Evolutionary conservation across 2,113 vertebrate species (phyloP).

Genomic region (Benthochromis sp.): DNA sequence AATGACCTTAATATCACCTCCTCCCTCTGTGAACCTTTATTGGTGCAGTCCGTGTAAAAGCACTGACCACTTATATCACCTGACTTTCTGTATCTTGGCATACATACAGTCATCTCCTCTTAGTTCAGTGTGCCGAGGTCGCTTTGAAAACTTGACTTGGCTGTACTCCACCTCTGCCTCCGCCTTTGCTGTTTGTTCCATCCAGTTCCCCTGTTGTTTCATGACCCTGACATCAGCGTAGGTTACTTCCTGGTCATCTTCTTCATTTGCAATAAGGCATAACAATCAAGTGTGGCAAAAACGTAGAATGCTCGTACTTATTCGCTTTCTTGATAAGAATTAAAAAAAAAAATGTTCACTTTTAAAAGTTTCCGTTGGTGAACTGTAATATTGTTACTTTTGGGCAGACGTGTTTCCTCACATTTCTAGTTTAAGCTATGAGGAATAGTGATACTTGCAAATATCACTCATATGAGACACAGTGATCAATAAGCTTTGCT

Average conservation of each 20-base stretch:
- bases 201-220: neutral
- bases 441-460: neutral
- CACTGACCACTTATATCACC: neutral
- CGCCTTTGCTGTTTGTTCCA: neutral
- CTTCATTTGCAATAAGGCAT: neutral
- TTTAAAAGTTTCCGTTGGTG: neutral
- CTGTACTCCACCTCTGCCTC: conserved; percentile 43
- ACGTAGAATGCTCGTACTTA: accelerated
- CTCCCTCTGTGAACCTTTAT: neutral
- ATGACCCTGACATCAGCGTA: neutral
- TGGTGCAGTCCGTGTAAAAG: neutral
- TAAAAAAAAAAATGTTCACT: accelerated
- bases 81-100: neutral
- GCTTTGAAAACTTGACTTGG: conserved; percentile 19
- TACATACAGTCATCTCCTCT: conserved; percentile 33
- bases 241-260: neutral
- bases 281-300: neutral
- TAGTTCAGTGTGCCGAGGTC: neutral
- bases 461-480: neutral
- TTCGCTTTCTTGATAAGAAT: neutral
- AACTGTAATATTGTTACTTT: neutral
- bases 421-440: neutral
- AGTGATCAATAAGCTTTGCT: neutral
- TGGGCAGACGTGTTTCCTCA: neutral
- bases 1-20: neutral